Evolutionary conservation across 2,797 vertebrate species (phyloP).

Genomic region (Avahi laniger): DNA sequence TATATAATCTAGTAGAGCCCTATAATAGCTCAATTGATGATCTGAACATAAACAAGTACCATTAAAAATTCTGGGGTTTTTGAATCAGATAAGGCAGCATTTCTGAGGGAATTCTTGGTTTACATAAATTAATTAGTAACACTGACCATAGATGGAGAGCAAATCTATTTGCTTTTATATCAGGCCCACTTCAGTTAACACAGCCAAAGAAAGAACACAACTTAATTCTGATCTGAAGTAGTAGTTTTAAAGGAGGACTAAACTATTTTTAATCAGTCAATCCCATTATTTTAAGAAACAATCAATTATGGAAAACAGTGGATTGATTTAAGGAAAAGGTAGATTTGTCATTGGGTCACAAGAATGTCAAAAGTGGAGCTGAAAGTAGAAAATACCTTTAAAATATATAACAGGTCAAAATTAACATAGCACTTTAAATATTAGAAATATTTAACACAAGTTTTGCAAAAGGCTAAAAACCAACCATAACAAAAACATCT

Average conservation of each 20-base stretch:
- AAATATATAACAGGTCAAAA: slow-evolving; percentile 55
- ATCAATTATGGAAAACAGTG: slow-evolving; percentile 57
- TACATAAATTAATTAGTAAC: slow-evolving; percentile 51
- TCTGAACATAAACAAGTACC: background rate
- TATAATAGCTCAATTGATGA: background rate
- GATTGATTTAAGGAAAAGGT: slow-evolving; percentile 20
- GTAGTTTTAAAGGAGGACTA: slow-evolving; percentile 62
- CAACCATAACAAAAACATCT: background rate
- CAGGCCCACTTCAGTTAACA: slow-evolving; percentile 40
- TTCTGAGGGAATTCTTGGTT: slow-evolving; percentile 43
- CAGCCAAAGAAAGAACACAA: slow-evolving; percentile 20
- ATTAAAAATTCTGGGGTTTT: background rate
- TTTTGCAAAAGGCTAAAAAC: background rate
- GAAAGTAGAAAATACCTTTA: slow-evolving; percentile 56
- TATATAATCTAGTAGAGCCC: background rate
- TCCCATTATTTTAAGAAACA: slow-evolving; percentile 52
- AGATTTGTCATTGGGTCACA: background rate
- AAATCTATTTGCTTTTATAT: slow-evolving; percentile 53
- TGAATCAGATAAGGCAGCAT: background rate
- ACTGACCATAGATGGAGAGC: background rate
- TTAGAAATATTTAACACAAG: slow-evolving; percentile 49
- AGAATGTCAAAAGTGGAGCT: background rate
- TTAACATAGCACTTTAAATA: slow-evolving; percentile 39
- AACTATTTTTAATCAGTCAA: slow-evolving; percentile 49
- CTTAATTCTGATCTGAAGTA: slow-evolving; percentile 59